phyloP scores from a whole-genome alignment of 2,113 vertebrate genomes.

The Aegithalos caudatus region DNA sequence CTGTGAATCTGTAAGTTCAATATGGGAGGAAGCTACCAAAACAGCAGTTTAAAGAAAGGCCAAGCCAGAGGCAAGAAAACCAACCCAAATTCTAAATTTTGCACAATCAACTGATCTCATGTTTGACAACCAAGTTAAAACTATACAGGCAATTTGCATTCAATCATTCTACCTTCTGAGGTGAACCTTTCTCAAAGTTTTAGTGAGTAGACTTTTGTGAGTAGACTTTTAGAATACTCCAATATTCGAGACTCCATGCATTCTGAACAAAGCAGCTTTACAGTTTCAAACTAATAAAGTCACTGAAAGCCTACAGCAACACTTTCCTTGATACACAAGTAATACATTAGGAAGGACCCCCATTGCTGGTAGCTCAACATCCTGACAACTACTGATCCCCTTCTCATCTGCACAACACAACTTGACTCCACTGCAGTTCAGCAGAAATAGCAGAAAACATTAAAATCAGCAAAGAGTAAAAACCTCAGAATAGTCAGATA shows the following conservation, averaged over 20 bases:
- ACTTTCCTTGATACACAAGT: background rate
- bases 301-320: background rate
- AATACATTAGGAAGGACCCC: background rate
- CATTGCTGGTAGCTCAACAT: background rate
- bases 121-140: background rate
- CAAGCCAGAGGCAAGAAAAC: background rate
- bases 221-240: background rate
- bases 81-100: background rate
- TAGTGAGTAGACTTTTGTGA: background rate
- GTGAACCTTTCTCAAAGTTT: background rate
- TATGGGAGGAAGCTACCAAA: background rate
- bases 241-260: background rate
- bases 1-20: fast-evolving
- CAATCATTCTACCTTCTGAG: background rate
- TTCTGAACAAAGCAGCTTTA: background rate
- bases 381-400: background rate
- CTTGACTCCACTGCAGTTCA: background rate
- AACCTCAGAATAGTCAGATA: background rate
- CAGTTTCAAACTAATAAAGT: background rate
- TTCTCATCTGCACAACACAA: background rate
- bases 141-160: background rate
- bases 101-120: background rate
- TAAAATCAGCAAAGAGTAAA: background rate
- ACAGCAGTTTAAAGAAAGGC: background rate
- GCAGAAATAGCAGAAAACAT: background rate